Conservation (phyloP, 1,140 invertebrate species). For the Scaptomyza pallida region DNA sequence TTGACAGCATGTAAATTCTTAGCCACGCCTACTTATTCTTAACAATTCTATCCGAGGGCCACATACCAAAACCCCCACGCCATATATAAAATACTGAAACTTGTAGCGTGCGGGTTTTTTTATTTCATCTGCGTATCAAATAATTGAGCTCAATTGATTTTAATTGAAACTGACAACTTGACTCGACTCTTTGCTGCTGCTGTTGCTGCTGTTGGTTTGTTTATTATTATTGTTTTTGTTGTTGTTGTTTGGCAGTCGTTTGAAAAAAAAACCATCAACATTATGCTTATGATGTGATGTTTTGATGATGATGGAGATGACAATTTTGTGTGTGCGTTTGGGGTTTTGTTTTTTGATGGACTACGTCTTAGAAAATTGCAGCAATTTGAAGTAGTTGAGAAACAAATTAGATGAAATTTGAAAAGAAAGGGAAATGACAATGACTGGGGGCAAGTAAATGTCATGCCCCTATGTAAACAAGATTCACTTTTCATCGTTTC, state of each 20-base stretch:
- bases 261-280: conserved; percentile 46
- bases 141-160: conserved; percentile 82
- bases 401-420: not conserved
- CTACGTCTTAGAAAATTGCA: conserved; percentile 14
- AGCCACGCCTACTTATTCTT: conserved; percentile 51
- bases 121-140: conserved; percentile 78
- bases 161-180: conserved; percentile 78
- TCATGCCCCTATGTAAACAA: not conserved
- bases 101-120: conserved; percentile 48
- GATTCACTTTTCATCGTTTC: conserved; percentile 3
- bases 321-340: not conserved
- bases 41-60: conserved; percentile 29
- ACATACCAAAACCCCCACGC: conserved; percentile 64
- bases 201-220: conserved; percentile 46
- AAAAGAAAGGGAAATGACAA: no score
- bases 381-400: conserved; percentile 5
- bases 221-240: conserved; percentile 45
- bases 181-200: conserved; percentile 29
- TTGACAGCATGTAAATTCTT: conserved; percentile 64
- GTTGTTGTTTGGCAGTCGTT: conserved; percentile 29
- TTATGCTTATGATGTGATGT: conserved; percentile 12
- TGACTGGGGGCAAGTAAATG: not conserved
- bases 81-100: conserved; percentile 27
- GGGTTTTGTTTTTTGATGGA: conserved; percentile 24
- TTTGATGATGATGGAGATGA: conserved; percentile 20